phyloP scores from a whole-genome alignment of 2,797 vertebrate genomes.

The Momotus momota region DNA sequence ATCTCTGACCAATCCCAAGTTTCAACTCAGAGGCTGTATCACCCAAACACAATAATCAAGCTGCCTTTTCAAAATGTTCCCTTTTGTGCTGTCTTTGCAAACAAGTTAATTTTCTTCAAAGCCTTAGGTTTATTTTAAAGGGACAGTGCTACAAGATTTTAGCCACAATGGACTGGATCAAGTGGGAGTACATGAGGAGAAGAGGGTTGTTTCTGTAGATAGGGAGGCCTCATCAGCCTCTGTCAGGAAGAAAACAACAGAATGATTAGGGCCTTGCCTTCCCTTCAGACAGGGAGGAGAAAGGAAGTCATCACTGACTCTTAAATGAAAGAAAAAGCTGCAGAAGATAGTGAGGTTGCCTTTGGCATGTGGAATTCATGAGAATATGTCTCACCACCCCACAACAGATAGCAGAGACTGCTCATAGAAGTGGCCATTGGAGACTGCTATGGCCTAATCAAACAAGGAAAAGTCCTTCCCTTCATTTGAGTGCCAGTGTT shows the following conservation, averaged over 20 bases:
- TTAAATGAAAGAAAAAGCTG: not conserved
- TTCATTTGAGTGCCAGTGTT: not conserved
- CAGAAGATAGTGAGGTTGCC: not conserved
- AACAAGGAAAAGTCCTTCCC: not conserved
- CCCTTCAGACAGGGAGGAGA: not conserved
- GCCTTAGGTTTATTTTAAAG: not conserved
- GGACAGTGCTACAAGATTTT: not conserved
- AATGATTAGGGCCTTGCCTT: not conserved
- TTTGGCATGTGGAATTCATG: not conserved
- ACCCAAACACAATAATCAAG: not conserved
- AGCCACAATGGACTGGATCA: not conserved
- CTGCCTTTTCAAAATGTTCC: not conserved
- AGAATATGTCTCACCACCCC: not conserved
- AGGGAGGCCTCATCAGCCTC: not conserved
- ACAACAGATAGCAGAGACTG: not conserved
- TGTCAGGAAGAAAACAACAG: not conserved
- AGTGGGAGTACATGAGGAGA: not conserved
- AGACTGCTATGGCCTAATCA: not conserved
- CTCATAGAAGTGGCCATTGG: not conserved
- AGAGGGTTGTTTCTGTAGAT: not conserved
- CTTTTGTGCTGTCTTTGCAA: not conserved
- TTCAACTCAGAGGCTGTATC: not conserved
- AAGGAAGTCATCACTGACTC: not conserved
- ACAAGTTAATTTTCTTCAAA: conserved; percentile 15
- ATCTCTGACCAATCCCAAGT: not conserved